phyloP scores from a whole-genome alignment of 2,113 vertebrate genomes.

The Hippocampus barbouri region DNA sequence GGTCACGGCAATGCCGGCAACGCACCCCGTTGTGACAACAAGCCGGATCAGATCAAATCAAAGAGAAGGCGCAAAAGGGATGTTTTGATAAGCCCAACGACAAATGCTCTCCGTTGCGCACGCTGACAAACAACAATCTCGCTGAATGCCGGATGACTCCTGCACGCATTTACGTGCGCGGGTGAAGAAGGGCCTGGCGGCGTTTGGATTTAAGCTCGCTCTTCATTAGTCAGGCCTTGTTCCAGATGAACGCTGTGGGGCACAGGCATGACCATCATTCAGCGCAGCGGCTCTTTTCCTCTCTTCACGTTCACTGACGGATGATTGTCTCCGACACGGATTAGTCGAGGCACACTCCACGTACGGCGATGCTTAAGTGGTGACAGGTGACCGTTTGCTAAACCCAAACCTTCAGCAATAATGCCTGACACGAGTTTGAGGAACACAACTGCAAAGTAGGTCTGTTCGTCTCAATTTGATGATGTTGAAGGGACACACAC shows the following conservation, averaged over 20 bases:
- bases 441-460: not conserved
- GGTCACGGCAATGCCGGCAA: not conserved
- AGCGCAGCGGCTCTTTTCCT: slow-evolving; percentile 33
- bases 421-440: not conserved
- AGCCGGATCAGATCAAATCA: not conserved
- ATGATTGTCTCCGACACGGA: slow-evolving; percentile 20
- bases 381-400: slow-evolving; percentile 17
- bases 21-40: not conserved
- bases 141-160: slow-evolving; percentile 15
- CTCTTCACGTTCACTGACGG: slow-evolving; percentile 27
- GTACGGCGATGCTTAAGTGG: slow-evolving; percentile 1
- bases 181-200: slow-evolving; percentile 28
- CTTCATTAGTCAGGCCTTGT: slow-evolving; percentile 49
- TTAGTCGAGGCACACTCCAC: not conserved
- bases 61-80: not conserved
- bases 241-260: slow-evolving; percentile 24
- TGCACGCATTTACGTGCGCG: slow-evolving; percentile 14
- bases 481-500: not conserved
- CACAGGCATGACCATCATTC: slow-evolving; percentile 36
- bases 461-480: slow-evolving; percentile 1
- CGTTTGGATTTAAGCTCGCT: slow-evolving; percentile 32
- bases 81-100: not conserved
- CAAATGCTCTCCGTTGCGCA: slow-evolving; percentile 4
- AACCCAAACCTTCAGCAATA: not conserved
- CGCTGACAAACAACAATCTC: slow-evolving; percentile 39